Percentiles rank a stretch among this genome's conserved stretches.
Evolutionary conservation across 2,888 invertebrate species (phyloP).

Genomic region (Lymantria dispar): DNA sequence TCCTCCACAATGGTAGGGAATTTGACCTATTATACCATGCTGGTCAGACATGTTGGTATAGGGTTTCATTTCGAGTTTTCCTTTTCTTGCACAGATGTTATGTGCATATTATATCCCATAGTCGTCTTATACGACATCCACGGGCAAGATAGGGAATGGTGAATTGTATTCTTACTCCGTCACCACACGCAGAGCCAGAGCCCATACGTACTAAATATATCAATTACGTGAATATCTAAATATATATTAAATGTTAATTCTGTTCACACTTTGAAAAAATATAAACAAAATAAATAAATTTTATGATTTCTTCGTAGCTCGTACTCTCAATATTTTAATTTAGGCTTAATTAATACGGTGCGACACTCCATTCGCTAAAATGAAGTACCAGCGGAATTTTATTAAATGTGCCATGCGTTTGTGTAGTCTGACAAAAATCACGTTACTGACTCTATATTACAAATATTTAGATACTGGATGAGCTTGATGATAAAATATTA

Average conservation of each 20-base stretch:
- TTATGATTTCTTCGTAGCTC: slow-evolving; percentile 33
- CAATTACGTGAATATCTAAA: too few species aligned
- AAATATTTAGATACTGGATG: slow-evolving; percentile 33
- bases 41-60: too few species aligned
- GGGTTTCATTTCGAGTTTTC: too few species aligned
- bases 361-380: slow-evolving; percentile 60
- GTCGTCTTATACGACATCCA: too few species aligned
- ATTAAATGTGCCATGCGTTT: slow-evolving; percentile 67
- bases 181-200: too few species aligned
- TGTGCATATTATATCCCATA: too few species aligned
- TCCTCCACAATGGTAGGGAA: too few species aligned
- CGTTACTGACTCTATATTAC: slow-evolving; percentile 36
- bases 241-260: not conserved
- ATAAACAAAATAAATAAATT: slow-evolving; percentile 21
- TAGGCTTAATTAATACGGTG: slow-evolving; percentile 66
- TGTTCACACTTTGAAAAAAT: slow-evolving; percentile 26
- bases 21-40: too few species aligned
- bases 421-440: slow-evolving; percentile 69
- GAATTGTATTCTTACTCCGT: too few species aligned
- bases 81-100: too few species aligned
- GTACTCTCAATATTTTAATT: slow-evolving; percentile 55
- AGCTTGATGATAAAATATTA: slow-evolving; percentile 1
- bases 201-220: too few species aligned
- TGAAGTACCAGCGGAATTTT: slow-evolving; percentile 59
- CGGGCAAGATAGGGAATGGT: too few species aligned